Percentiles rank a stretch among this genome's conserved stretches.
phyloP scores from a whole-genome alignment of 2,113 vertebrate genomes.

The Cyprichromis sp. region DNA sequence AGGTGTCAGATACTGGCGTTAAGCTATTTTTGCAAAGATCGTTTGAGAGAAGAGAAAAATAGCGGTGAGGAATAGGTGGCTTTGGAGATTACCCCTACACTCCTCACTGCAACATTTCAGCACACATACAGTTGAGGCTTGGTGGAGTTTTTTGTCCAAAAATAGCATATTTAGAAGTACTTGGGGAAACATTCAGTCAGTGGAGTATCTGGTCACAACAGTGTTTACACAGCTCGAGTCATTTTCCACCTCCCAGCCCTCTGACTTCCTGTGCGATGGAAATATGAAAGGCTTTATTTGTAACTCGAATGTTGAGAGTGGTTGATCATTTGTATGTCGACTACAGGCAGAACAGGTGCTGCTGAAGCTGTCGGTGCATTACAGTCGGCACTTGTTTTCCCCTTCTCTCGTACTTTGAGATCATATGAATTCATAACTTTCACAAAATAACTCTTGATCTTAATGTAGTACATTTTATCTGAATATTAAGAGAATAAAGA shows the following conservation, averaged over 20 bases:
- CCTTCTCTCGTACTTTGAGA: background rate
- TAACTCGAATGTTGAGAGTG: background rate
- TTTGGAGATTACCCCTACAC: background rate
- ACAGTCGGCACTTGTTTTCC: background rate
- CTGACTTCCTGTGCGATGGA: slow-evolving; percentile 1
- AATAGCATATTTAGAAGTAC: slow-evolving; percentile 11
- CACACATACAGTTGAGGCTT: background rate
- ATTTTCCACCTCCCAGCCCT: background rate
- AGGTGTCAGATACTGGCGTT: background rate
- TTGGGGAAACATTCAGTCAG: slow-evolving; percentile 30
- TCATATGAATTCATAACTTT: background rate
- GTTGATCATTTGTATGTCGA: background rate
- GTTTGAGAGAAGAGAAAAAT: background rate
- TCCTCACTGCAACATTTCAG: background rate
- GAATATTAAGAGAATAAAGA: background rate
- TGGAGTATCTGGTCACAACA: background rate
- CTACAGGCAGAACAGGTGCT: background rate
- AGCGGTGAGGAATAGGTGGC: background rate
- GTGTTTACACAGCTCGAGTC: slow-evolving; percentile 20
- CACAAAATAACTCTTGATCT: background rate
- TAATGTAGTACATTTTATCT: background rate
- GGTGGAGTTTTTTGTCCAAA: background rate
- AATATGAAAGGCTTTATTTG: slow-evolving; percentile 17
- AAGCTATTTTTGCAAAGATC: background rate
- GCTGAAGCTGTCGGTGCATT: background rate